phyloP scores from a whole-genome alignment of 2,888 invertebrate genomes.

The Tinea trinotella region DNA sequence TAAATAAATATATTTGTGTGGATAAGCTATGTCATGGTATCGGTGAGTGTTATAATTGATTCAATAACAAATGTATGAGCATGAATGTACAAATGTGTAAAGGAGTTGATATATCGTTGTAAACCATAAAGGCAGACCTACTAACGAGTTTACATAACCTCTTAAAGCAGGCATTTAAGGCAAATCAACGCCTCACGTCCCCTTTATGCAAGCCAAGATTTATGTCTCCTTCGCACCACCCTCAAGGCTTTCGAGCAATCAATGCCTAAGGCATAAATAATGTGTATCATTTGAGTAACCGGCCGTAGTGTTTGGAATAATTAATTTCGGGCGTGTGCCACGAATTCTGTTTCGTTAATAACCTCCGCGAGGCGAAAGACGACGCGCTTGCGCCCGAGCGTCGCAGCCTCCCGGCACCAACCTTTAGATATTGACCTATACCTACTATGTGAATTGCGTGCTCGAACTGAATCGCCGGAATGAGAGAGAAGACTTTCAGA shows the following conservation, averaged over 20 bases:
- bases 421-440: constrained; percentile 68
- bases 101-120: not conserved
- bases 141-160: constrained; percentile 13
- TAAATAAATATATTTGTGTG: too few species aligned
- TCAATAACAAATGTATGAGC: not conserved
- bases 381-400: constrained; percentile 47
- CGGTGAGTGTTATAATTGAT: not conserved
- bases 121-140: constrained; percentile 8
- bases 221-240: not conserved
- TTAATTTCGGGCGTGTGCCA: constrained; percentile 55
- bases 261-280: constrained; percentile 31
- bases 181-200: constrained; percentile 16
- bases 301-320: constrained; percentile 47
- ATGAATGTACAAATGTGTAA: not conserved
- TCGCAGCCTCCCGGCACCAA: constrained; percentile 60
- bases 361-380: constrained; percentile 37
- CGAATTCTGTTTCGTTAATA: constrained; percentile 33
- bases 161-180: constrained; percentile 5
- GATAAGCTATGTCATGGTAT: too few species aligned
- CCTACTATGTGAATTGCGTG: constrained; percentile 57
- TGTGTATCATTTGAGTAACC: constrained; percentile 29
- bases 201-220: constrained; percentile 16
- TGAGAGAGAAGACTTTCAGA: constrained; percentile 33
- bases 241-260: constrained; percentile 16
- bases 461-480: constrained; percentile 45